Conservation (phyloP, 2,113 vertebrate genomes). For the Neopipo cinnamomea region DNA sequence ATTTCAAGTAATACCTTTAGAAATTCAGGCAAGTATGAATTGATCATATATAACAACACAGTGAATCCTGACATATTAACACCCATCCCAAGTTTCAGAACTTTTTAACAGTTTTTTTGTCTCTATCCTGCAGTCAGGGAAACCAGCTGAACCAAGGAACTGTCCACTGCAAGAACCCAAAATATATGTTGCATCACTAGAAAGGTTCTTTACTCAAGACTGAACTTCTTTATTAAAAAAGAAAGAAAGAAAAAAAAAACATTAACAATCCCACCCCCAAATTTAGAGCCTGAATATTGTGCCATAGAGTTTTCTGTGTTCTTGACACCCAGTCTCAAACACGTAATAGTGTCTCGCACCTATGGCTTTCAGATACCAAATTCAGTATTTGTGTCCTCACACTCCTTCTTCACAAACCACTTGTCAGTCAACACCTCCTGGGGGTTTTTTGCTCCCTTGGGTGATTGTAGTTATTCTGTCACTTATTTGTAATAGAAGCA, state of each 20-base stretch:
- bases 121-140: background rate
- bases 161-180: background rate
- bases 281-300: background rate
- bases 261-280: background rate
- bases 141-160: background rate
- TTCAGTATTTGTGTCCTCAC: background rate
- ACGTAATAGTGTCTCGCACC: background rate
- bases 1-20: background rate
- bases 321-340: background rate
- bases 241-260: background rate
- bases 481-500: background rate
- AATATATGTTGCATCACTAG: accelerated
- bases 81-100: background rate
- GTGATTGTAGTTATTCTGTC: background rate
- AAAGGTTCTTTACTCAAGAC: background rate
- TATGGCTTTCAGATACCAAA: background rate
- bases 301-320: background rate
- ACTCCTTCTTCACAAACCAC: background rate
- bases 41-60: background rate
- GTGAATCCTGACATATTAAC: background rate
- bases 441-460: background rate
- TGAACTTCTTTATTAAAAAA: background rate
- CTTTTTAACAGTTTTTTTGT: background rate
- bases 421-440: background rate
- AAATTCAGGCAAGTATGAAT: background rate